Evolutionary conservation across 2,888 invertebrate species (phyloP).

Genomic region (Caenorhabditis drosophilae): DNA sequence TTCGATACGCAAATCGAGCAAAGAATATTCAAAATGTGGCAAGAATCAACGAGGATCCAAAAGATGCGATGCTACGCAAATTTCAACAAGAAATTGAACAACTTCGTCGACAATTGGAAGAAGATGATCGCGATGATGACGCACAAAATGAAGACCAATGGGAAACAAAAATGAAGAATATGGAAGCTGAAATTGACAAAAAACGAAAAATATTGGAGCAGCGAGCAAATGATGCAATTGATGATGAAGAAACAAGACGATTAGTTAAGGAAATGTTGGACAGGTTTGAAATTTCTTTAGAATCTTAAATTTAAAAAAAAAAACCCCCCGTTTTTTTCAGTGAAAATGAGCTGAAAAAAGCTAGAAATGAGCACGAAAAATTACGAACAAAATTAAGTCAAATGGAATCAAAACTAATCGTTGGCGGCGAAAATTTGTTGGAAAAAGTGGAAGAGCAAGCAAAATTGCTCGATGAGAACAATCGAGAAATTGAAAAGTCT

Average conservation of each 20-base stretch:
- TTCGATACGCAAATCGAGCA: constrained; percentile 90
- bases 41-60: constrained; percentile 92
- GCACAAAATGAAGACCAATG: constrained; percentile 50
- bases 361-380: constrained; percentile 79
- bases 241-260: constrained; percentile 41
- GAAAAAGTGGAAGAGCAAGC: constrained; percentile 79
- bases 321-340: constrained; percentile 9
- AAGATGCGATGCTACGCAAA: constrained; percentile 90
- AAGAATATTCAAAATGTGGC: constrained; percentile 80
- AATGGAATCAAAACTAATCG: constrained; percentile 91
- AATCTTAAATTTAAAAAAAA: neutral
- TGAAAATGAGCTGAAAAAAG: constrained; percentile 45
- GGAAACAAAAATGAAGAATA: constrained; percentile 71
- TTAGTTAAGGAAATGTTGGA: constrained; percentile 41
- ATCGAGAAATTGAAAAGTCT: constrained; percentile 55
- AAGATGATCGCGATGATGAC: constrained; percentile 44
- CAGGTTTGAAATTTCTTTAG: constrained; percentile 12
- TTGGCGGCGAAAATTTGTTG: constrained; percentile 95
- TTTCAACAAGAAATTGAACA: constrained; percentile 96
- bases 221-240: constrained; percentile 69
- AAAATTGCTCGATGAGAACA: constrained; percentile 43
- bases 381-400: constrained; percentile 84
- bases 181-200: constrained; percentile 71
- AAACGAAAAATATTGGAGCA: constrained; percentile 73
- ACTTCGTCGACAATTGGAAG: constrained; percentile 82